These are phyloP conservation scores for Plotosus lineatus DNA, from an alignment of 2,113 vertebrate species.

Conservation along the genomic window DNA sequence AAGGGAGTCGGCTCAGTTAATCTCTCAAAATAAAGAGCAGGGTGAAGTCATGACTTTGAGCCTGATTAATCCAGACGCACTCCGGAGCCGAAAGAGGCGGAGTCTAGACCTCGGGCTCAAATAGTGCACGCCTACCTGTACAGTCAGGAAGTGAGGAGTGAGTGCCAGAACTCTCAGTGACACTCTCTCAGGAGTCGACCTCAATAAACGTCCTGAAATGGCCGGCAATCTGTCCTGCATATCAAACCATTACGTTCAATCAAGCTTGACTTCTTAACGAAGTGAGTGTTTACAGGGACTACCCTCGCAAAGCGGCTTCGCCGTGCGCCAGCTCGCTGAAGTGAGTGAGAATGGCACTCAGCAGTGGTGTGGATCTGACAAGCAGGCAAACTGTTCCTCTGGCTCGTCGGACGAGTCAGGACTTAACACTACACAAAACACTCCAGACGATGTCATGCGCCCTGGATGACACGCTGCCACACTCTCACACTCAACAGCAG, in stretches of 20 bases:
- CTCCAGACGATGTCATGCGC: not conserved
- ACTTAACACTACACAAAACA: not conserved
- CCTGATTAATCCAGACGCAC: slow-evolving; percentile 32
- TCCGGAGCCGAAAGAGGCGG: slow-evolving; percentile 4
- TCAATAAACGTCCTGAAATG: not conserved
- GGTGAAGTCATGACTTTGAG: slow-evolving; percentile 28
- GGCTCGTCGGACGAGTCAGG: slow-evolving; percentile 9
- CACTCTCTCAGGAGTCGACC: not conserved
- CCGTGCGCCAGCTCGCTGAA: slow-evolving; percentile 1
- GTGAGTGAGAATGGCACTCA: slow-evolving; percentile 25
- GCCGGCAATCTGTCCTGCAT: not conserved
- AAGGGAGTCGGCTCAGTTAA: slow-evolving; percentile 25
- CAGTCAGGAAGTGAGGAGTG: not conserved
- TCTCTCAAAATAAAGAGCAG: slow-evolving; percentile 11
- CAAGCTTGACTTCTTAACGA: not conserved
- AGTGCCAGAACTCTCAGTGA: not conserved
- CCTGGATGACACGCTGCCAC: no score
- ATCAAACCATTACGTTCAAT: slow-evolving; percentile 12
- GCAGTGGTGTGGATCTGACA: slow-evolving; percentile 6
- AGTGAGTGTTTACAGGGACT: slow-evolving; percentile 3
- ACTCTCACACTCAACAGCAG: not conserved
- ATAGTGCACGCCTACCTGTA: not conserved
- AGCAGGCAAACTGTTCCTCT: slow-evolving; percentile 13
- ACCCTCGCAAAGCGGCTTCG: not conserved
- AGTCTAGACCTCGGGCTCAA: slow-evolving; percentile 5